Percentiles rank a stretch among this genome's conserved stretches.
These are phyloP conservation scores for Nephotettix cincticeps DNA, from an alignment of 1,140 invertebrate species.

Conservation along the genomic window DNA sequence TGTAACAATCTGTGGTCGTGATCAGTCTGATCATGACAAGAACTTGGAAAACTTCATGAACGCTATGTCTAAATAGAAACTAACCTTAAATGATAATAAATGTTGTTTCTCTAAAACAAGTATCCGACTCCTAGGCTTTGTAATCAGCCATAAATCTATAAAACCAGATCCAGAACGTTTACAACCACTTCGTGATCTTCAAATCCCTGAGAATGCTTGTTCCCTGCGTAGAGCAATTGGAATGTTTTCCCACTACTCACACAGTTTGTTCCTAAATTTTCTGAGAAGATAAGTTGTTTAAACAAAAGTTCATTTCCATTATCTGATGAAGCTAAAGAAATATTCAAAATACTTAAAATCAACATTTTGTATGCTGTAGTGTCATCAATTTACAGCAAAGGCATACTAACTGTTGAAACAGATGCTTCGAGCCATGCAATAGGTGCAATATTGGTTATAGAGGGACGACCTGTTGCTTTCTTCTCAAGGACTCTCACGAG, in stretches of 20 bases:
- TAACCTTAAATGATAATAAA: not conserved
- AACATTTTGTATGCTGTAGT: not conserved
- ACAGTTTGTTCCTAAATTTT: too few relatives aligned
- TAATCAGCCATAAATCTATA: too few relatives aligned
- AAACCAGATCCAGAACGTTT: too few relatives aligned
- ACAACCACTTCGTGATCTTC: not conserved
- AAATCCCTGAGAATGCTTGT: not conserved
- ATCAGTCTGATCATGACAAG: too few relatives aligned
- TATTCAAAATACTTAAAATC: not conserved
- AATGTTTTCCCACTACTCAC: too few relatives aligned
- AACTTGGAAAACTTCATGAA: too few relatives aligned
- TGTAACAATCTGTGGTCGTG: too few relatives aligned
- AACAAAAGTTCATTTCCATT: not conserved
- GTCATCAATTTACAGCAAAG: not conserved
- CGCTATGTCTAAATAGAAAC: too few relatives aligned
- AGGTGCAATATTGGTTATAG: constrained; percentile 33
- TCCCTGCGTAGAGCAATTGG: too few relatives aligned
- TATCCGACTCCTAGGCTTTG: not conserved
- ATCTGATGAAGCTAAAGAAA: not conserved
- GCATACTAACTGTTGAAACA: constrained; percentile 9
- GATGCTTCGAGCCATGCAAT: constrained; percentile 36
- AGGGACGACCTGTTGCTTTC: constrained; percentile 51
- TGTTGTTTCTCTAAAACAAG: not conserved
- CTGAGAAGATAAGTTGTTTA: not conserved
- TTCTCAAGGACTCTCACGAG: constrained; percentile 50